These are phyloP conservation scores for Drosophila eugracilis DNA, from an alignment of 1,140 invertebrate genomes.

Conservation along the genomic window DNA sequence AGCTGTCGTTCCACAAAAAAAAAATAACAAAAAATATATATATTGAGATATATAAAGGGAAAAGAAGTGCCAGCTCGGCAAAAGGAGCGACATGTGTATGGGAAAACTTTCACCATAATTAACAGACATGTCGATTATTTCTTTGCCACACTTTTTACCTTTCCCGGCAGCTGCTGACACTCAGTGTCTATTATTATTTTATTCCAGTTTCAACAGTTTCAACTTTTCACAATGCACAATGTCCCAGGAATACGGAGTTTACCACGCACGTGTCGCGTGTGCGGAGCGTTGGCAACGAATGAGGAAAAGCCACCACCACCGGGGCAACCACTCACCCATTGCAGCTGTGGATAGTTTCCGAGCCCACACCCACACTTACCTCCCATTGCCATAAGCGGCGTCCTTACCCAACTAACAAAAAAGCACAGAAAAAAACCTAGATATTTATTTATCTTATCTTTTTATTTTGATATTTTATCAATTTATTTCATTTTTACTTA, in stretches of 20 bases:
- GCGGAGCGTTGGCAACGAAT: slow-evolving; percentile 68
- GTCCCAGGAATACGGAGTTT: slow-evolving; percentile 58
- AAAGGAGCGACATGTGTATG: slow-evolving; percentile 36
- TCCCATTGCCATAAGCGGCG: slow-evolving; percentile 65
- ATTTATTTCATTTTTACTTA: neutral
- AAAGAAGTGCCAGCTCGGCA: slow-evolving; percentile 61
- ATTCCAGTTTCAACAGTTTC: slow-evolving; percentile 58
- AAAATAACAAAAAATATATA: too few species aligned
- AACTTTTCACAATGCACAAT: slow-evolving; percentile 63
- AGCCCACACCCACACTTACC: slow-evolving; percentile 14
- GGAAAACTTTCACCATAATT: slow-evolving; percentile 81
- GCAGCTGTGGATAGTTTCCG: slow-evolving; percentile 49
- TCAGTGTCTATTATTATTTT: slow-evolving; percentile 52
- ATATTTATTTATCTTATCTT: neutral
- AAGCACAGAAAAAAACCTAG: slow-evolving; percentile 1
- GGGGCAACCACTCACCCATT: slow-evolving; percentile 52
- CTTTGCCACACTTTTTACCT: slow-evolving; percentile 77
- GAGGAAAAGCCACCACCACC: slow-evolving; percentile 39
- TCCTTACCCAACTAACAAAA: slow-evolving; percentile 58
- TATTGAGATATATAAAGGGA: slow-evolving; percentile 19
- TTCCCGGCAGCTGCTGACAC: slow-evolving; percentile 63
- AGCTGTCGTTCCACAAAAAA: slow-evolving; percentile 64
- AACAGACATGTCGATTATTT: slow-evolving; percentile 83
- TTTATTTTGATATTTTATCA: neutral
- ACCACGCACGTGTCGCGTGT: slow-evolving; percentile 76